Base-by-base conservation (phyloP, 2,797 vertebrate species). In the Takifugu ocellatus region DNA sequence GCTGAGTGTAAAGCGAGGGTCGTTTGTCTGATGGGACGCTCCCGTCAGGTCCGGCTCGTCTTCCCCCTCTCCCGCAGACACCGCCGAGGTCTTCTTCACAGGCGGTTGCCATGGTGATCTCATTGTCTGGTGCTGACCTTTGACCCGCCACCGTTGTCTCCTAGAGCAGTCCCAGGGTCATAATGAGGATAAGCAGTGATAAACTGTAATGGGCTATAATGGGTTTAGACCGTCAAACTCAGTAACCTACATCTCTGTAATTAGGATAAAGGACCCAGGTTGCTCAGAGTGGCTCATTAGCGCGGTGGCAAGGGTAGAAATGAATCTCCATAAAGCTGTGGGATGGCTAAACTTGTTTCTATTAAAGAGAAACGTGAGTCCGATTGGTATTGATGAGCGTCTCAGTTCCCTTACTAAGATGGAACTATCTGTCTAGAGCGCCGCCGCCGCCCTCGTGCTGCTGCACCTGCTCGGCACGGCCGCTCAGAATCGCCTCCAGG, bases 101-200 rank as follows among this genome's bases (percentile, higher is more conserved):
- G 54, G 62, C 64, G 31, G 85, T 90, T 84, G 56, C 82, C 68
- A 84, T 86, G 79, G 79, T 51, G 53, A 83, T 70, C 68, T 51
- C 69, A 71, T 81, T 86, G 78, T 84, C 78, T 84, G 56, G 64
- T 56, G 54, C 58, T 85, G 78, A 87, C 86, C 85, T 86, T 78
- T 87, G 81, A 84, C 87, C 84, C 26, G 55, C 72, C 66, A 49
- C 49, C 31, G 66, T 75, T 77, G 78, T 84, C 79, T 79, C 70
- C 71, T 68, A 53, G 66, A 68, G 84, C 79, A 82, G 77, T 84
- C 74, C 81, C 76, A 61, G 66, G 66, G 75, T 78, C 25, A 49
- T 81, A 77, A 86, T 78, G 51, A 84, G 82, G 86, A 87, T 89
- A 83, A 87, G 77, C 52, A 56, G 60, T 82, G 85, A 88, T 88